phyloP scores from a whole-genome alignment of 2,797 vertebrate genomes.

The Heliangelus exortis region DNA sequence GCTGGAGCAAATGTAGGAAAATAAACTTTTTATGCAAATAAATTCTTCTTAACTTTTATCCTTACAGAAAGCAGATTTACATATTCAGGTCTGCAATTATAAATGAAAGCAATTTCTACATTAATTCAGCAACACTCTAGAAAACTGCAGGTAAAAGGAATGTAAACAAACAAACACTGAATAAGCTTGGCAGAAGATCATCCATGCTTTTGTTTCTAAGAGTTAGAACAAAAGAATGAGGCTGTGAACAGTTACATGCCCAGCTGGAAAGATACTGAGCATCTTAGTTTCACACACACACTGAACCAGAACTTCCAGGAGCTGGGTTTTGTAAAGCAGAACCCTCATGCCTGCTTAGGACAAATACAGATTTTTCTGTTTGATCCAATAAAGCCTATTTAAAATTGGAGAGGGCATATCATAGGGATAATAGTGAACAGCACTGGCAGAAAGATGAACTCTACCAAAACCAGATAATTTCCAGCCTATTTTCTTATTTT shows the following conservation, averaged over 20 bases:
- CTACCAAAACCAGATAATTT: slow-evolving; percentile 10
- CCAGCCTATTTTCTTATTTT: slow-evolving; percentile 15
- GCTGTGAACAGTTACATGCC: not conserved
- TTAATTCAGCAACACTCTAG: not conserved
- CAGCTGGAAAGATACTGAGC: not conserved
- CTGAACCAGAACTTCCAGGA: not conserved
- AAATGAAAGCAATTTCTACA: not conserved
- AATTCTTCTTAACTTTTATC: not conserved
- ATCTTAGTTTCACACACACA: not conserved
- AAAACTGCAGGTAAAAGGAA: not conserved
- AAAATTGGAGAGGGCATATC: not conserved
- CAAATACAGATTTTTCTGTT: not conserved
- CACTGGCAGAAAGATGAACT: not conserved
- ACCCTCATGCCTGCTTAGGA: not conserved
- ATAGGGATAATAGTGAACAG: not conserved
- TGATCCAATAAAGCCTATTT: not conserved
- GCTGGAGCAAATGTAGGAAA: not conserved
- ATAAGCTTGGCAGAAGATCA: not conserved
- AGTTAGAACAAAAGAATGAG: not conserved
- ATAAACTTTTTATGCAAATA: not conserved
- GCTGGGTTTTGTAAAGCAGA: not conserved
- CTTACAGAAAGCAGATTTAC: not conserved
- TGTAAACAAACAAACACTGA: not conserved
- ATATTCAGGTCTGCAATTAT: not conserved
- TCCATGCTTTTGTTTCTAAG: not conserved